Evolutionary conservation across 2,113 vertebrate species (phyloP).

Genomic region (Lontra canadensis): DNA sequence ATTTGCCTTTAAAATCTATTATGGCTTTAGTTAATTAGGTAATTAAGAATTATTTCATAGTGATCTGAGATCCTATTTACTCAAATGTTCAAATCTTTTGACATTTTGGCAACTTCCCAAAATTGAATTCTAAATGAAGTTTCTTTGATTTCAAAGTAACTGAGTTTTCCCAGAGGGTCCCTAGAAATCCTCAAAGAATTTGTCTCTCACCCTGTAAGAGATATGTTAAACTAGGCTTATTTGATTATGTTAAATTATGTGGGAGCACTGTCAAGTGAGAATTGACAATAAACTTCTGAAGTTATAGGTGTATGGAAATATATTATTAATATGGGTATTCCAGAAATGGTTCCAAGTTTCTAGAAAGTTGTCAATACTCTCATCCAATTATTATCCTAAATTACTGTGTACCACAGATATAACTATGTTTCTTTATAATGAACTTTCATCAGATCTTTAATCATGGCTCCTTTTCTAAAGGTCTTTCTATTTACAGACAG

Average conservation of each 20-base stretch:
- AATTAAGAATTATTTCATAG: background rate
- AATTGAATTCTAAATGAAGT: background rate
- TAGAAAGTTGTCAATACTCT: background rate
- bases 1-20: background rate
- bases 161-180: background rate
- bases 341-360: background rate
- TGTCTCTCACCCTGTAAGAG: background rate
- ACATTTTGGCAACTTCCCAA: background rate
- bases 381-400: background rate
- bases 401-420: background rate
- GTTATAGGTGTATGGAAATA: background rate
- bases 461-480: background rate
- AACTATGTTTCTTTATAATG: background rate
- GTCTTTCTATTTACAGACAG: background rate
- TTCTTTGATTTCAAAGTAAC: background rate
- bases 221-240: background rate
- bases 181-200: background rate
- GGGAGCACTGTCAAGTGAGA: background rate
- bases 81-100: background rate
- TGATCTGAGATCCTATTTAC: background rate
- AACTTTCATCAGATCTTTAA: background rate
- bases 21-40: background rate
- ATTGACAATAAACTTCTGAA: background rate
- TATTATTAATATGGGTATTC: background rate
- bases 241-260: background rate